phyloP scores from a whole-genome alignment of 2,797 vertebrate genomes.

The Myripristis murdjan region DNA sequence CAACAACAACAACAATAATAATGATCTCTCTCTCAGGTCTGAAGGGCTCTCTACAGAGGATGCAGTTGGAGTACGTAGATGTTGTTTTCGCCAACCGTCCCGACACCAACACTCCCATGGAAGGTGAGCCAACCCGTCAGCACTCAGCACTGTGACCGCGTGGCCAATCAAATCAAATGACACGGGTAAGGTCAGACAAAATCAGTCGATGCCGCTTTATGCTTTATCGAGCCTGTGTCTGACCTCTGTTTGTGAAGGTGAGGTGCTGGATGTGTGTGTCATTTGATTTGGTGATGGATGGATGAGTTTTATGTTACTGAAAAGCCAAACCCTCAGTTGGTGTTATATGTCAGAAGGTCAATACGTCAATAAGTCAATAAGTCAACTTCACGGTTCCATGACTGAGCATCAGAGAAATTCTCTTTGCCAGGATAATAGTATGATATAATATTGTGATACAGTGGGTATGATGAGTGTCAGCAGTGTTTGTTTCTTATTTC shows the following conservation, averaged over 20 bases:
- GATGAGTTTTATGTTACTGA: too few species aligned
- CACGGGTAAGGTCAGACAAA: background rate
- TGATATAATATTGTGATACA: too few species aligned
- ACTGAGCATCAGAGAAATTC: too few species aligned
- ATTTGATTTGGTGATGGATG: background rate
- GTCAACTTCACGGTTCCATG: too few species aligned
- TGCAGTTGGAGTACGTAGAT: conserved; percentile 97
- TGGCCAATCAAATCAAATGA: background rate
- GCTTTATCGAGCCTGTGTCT: background rate
- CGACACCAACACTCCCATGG: conserved; percentile 97
- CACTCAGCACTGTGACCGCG: conserved; percentile 1
- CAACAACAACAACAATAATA: too few species aligned
- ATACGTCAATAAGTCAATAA: too few species aligned
- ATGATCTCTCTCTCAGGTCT: conserved; percentile 86
- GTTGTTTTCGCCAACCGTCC: conserved; percentile 98
- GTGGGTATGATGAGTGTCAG: too few species aligned
- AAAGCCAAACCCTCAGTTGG: too few species aligned
- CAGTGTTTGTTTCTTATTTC: too few species aligned
- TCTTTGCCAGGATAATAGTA: background rate
- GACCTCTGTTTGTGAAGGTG: too few species aligned
- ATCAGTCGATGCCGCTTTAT: background rate
- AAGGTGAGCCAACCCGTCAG: conserved; percentile 88
- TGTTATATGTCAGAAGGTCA: too few species aligned
- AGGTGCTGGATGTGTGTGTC: too few species aligned
- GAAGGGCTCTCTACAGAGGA: conserved; percentile 94